phyloP scores from a whole-genome alignment of 2,797 vertebrate genomes.

The Anas bahamensis region DNA sequence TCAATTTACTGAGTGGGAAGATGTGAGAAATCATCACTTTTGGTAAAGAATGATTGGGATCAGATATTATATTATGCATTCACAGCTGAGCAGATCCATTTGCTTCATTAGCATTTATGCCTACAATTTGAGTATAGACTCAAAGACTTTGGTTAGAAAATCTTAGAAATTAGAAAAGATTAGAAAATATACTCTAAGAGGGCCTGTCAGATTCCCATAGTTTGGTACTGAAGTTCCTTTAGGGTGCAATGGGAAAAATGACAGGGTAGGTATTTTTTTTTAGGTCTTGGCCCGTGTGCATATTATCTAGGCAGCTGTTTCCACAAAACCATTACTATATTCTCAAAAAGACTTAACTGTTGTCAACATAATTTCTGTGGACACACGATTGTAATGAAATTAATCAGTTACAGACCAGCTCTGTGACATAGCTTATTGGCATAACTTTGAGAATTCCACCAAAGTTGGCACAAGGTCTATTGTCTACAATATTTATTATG shows the following conservation, averaged over 20 bases:
- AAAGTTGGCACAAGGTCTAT: neutral
- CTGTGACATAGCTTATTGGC: accelerated
- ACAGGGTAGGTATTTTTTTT: neutral
- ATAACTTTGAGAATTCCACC: neutral
- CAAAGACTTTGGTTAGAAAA: neutral
- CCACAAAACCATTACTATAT: neutral
- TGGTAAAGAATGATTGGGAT: neutral
- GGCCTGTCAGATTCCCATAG: neutral
- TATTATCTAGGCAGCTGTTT: neutral
- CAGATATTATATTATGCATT: neutral
- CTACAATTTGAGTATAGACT: neutral
- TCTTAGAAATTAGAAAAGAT: neutral
- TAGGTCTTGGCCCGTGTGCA: neutral
- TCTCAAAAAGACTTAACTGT: neutral
- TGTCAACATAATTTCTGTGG: neutral
- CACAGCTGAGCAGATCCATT: neutral
- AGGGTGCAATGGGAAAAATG: neutral
- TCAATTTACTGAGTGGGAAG: neutral
- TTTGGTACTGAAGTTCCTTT: neutral
- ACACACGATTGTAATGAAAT: neutral
- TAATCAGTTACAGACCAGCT: neutral
- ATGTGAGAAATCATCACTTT: neutral
- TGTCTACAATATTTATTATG: neutral
- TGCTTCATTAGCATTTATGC: neutral
- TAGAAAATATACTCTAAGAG: neutral